Percentiles rank a stretch among this genome's conserved stretches.
Evolutionary conservation across 1,140 invertebrate species (phyloP).

Genomic region (Lepidurus arcticus): DNA sequence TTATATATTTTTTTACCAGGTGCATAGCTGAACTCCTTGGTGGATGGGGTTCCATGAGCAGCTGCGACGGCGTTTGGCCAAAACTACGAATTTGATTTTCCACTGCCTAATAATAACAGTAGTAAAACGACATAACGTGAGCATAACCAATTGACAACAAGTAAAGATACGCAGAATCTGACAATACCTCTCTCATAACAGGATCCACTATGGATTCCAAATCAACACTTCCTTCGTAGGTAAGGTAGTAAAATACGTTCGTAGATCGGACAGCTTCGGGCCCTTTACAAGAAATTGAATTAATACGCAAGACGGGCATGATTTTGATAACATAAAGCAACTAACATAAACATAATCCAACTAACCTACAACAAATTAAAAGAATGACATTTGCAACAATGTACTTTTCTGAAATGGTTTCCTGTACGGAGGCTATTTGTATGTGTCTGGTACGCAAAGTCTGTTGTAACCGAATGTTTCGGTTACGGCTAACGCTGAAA

Average conservation of each 20-base stretch:
- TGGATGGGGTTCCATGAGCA: constrained; percentile 95
- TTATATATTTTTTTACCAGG: constrained; percentile 58
- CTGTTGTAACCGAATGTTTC: too few species aligned
- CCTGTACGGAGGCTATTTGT: too few species aligned
- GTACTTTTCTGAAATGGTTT: too few species aligned
- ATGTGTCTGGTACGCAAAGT: too few species aligned
- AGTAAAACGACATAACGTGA: neutral
- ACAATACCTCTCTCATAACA: constrained; percentile 70
- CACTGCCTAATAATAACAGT: constrained; percentile 56
- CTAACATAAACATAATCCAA: too few species aligned
- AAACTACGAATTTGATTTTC: constrained; percentile 98
- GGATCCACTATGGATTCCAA: constrained; percentile 83
- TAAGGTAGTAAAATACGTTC: constrained; percentile 99
- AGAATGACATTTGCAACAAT: neutral
- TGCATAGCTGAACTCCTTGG: constrained; percentile 97
- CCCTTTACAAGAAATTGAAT: constrained; percentile 50
- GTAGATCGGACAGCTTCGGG: constrained; percentile 94
- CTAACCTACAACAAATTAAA: neutral
- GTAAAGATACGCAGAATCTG: constrained; percentile 18
- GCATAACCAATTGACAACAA: constrained; percentile 20
- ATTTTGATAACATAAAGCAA: neutral
- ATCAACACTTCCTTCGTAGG: constrained; percentile 96
- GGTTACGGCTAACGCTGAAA: too few species aligned
- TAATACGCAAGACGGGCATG: neutral
- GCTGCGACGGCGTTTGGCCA: constrained; percentile 95